A percentile compares a stretch with the other conserved stretches of the same genome.
Conservation (phyloP, 1,140 invertebrate species). For the Bactericera cockerelli region DNA sequence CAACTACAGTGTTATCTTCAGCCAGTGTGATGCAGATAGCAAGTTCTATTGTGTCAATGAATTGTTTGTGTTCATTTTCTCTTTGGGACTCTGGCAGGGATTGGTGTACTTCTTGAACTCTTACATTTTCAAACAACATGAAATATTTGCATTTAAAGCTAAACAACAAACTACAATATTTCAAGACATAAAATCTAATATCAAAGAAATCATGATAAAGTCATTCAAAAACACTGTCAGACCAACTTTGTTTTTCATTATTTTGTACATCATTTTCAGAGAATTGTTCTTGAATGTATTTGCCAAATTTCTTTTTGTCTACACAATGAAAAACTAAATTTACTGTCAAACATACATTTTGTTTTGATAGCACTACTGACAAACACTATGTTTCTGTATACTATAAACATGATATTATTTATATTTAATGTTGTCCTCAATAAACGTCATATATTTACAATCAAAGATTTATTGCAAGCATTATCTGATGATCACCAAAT, state of each 20-base stretch:
- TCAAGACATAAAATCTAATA: neutral
- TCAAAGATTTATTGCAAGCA: slow-evolving; percentile 1
- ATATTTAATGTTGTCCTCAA: slow-evolving; percentile 1
- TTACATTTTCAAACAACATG: slow-evolving; percentile 6
- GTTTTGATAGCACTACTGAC: neutral
- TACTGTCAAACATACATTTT: slow-evolving; percentile 6
- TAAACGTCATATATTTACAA: slow-evolving; percentile 6
- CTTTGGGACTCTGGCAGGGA: neutral
- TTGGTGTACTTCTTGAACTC: slow-evolving; percentile 1
- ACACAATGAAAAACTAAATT: neutral
- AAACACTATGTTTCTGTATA: neutral
- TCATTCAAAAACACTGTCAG: neutral
- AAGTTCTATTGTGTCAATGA: neutral
- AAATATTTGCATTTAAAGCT: slow-evolving; percentile 4
- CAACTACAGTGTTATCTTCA: neutral
- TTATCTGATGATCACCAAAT: neutral
- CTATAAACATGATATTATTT: neutral
- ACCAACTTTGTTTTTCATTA: neutral
- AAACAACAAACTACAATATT: slow-evolving; percentile 1
- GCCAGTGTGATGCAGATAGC: neutral
- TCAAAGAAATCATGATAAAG: neutral
- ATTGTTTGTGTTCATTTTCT: neutral
- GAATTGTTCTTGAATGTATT: neutral
- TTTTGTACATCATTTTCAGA: neutral
- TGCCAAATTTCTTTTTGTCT: neutral